phyloP scores from a whole-genome alignment of 2,113 vertebrate species.

The Chaetops frenatus region DNA sequence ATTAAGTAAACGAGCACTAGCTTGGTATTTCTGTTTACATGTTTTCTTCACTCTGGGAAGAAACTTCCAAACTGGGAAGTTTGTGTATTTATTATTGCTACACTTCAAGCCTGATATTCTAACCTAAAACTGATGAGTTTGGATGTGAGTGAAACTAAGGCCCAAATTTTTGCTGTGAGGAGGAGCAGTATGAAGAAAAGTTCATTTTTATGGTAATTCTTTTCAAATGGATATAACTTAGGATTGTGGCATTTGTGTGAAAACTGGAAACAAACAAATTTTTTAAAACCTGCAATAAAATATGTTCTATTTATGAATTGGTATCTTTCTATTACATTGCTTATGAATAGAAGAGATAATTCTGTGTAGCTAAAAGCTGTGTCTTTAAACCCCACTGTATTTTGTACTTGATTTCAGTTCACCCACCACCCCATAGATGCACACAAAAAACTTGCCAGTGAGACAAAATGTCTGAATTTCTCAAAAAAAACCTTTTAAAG shows the following conservation, averaged over 20 bases:
- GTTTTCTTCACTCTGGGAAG: not conserved
- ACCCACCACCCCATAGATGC: not conserved
- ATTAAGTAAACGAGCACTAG: not conserved
- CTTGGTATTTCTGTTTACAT: not conserved
- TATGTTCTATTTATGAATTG: not conserved
- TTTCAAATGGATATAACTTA: not conserved
- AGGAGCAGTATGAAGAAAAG: not conserved
- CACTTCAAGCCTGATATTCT: not conserved
- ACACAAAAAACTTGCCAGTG: not conserved
- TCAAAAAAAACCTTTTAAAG: not conserved
- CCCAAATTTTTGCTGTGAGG: not conserved
- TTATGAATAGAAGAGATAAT: not conserved
- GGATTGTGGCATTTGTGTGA: fast-evolving
- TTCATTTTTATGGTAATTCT: not conserved
- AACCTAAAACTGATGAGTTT: not conserved
- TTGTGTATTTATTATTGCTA: too few species aligned
- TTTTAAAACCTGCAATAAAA: not conserved
- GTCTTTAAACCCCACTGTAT: not conserved
- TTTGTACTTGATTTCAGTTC: not conserved
- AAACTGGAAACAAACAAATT: not conserved
- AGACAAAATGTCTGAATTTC: not conserved
- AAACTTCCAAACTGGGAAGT: not conserved
- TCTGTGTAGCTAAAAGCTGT: not conserved
- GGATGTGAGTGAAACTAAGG: not conserved
- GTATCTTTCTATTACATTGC: not conserved